These are phyloP conservation scores for Aurelia sp. DNA, from an alignment of 30 jellyfish, hydroid and myxozoan genomes.

Conservation along the genomic window DNA sequence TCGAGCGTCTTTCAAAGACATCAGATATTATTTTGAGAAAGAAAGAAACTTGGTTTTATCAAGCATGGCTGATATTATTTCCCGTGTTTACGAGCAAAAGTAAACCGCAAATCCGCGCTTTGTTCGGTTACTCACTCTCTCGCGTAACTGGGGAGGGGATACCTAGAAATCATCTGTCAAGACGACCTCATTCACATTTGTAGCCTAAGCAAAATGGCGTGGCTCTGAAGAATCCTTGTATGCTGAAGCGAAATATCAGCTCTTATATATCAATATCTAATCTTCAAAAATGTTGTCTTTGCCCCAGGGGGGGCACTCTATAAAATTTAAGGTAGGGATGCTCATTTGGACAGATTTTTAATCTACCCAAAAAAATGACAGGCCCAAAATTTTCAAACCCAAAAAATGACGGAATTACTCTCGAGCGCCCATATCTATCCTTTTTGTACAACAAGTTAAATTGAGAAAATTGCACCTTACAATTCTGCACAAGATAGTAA, in stretches of 20 bases:
- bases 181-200: slow-evolving; percentile 2
- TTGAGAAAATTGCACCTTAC: too few species aligned
- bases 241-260: neutral
- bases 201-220: neutral
- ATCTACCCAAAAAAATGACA: too few species aligned
- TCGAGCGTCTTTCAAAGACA: slow-evolving; percentile 26
- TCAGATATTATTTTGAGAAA: slow-evolving; percentile 40
- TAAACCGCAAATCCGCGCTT: slow-evolving; percentile 69
- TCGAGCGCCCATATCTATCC: too few species aligned
- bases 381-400: too few species aligned
- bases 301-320: too few species aligned
- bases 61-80: slow-evolving; percentile 48
- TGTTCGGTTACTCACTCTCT: neutral
- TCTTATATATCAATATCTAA: too few species aligned
- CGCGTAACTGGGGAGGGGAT: neutral
- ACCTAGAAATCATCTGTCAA: slow-evolving; percentile 1
- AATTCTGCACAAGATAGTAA: too few species aligned
- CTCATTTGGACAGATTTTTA: too few species aligned
- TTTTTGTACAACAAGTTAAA: too few species aligned
- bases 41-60: slow-evolving; percentile 34
- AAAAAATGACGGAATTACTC: too few species aligned
- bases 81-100: slow-evolving; percentile 19
- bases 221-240: neutral
- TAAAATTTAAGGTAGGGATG: too few species aligned
- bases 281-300: too few species aligned